Evolutionary conservation across 2,113 vertebrate species (phyloP).

Genomic region (Anguilla rostrata): DNA sequence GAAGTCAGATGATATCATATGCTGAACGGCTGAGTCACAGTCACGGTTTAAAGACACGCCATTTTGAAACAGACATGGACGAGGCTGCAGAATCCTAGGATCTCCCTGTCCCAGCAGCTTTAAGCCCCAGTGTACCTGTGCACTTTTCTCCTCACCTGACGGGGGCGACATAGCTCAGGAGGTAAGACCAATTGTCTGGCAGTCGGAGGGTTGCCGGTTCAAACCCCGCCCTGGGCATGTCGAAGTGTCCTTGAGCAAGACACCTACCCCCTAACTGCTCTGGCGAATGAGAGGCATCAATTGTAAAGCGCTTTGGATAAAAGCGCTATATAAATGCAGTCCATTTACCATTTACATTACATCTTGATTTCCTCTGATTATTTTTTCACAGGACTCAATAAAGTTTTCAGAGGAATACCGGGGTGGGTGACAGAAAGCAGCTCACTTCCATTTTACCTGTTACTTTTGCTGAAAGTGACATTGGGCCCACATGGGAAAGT

Average conservation of each 20-base stretch:
- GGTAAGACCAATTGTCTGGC: too few relatives aligned
- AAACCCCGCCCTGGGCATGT: too few relatives aligned
- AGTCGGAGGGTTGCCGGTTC: too few relatives aligned
- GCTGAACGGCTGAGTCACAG: too few relatives aligned
- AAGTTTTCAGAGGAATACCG: neutral
- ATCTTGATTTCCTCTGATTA: constrained; percentile 1
- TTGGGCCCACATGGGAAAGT: neutral
- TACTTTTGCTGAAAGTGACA: constrained; percentile 15
- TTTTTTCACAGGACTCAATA: neutral
- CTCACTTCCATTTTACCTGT: neutral
- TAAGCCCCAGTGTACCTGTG: neutral
- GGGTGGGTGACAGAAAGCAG: neutral
- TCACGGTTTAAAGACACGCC: neutral
- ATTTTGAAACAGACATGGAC: neutral
- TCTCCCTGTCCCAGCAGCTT: neutral
- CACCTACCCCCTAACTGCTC: too few relatives aligned
- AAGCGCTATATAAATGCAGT: too few relatives aligned
- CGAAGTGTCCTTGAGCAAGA: too few relatives aligned
- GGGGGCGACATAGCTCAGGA: too few relatives aligned
- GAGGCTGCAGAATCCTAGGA: neutral
- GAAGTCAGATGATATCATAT: too few relatives aligned
- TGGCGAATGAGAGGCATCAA: too few relatives aligned
- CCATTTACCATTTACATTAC: too few relatives aligned
- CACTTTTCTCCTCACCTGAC: neutral
- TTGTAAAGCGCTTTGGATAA: too few relatives aligned